Evolutionary conservation across 1,140 invertebrate species (phyloP), one percentile per base, ranked within the genome.

Genomic region (Papilio dardanus): DNA sequence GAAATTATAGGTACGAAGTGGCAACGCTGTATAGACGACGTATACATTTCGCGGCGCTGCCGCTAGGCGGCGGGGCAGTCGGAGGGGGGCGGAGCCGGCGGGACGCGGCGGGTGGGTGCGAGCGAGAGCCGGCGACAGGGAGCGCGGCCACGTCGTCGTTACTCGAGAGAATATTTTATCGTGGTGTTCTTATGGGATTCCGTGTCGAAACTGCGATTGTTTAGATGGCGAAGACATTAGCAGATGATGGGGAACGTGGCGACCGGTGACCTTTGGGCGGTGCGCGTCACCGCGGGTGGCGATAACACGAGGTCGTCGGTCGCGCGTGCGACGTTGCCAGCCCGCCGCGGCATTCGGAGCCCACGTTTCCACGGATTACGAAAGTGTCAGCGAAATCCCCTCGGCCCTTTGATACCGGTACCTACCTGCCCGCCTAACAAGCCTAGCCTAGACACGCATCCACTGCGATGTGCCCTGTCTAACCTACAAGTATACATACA

Each of bases 1-100:
- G 90, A 94, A 93, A 94, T 93, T 92, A 91, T 94, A 90, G 86
- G 86, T 92, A 94, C 92, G 92, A 91, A 92, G 88, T 93, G 90
- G 93, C 92, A 93, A 93, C 92, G 93, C 89, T 91, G 91, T 93
- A 92, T 92, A 92, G 90, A 83, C 86, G 86, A 83, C 83, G 86
- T 87, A 81, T 82, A 84, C 78, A 81, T 86, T 88, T 86, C 85
- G 84, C 86, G 84, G 80, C 79, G 78, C 86, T 84, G 83, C 87
- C 91, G 89, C 86, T 78, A 89, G 88, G 88, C 83, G 89, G 88
- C 90, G 91, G 76, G 76, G 78, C 69, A 73, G 82, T 75, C 84
- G 81, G 86, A 77, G 88, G 82, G 87, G 86, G 86, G 91, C 86
- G 87, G 88, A 80, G 87, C 81, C 84, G 84, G 88, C 79, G 81